Evolutionary conservation across 2,888 invertebrate genomes (phyloP), one percentile per base, ranked within the genome.

Genomic region (Melinaea marsaeus): DNA sequence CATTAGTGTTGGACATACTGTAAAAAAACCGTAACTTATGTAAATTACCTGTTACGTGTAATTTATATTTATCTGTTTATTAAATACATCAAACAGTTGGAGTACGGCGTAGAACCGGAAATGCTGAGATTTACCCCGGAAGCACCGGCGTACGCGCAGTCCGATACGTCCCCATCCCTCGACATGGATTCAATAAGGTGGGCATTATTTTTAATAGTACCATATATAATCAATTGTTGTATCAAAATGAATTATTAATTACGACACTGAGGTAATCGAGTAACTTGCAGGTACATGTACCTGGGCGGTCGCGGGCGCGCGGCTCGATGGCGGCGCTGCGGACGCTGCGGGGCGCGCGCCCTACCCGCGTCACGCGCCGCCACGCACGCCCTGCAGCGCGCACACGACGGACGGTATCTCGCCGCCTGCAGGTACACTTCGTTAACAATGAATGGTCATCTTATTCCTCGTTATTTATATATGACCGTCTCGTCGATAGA

Each of bases 71-170:
- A 42, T 42, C 7, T 11, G 7, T 42, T 9, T 42, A 42, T 9
- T 9, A 42, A 42, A 42, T 3, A 42, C 42, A 42, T 9, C 11
- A 22, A 22, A 6, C 77, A 95, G 93, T 92, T 98, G 75, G 95
- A 95, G 72, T 97, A 95, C 77, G 94, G 95, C 55, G 92, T 92
- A 6, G 96, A 96, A 79, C 97, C 98, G 0, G 95, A 96, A 69
- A 93, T 92, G 67, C 85, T 97, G 61, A 92, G 94, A 45, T 94
- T 93, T 76, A 90, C 92, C 51, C 93, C 94, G 9, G 94, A 94
- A 68, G 88, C 93, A 13, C 93, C 92, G 56, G 86, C 92, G 45
- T 80, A 81, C 68, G 83, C 83, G 11, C 92, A 94, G 63, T 94
- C 95, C 75, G 95, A 95, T 67, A 79, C 79, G 2, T 78, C 84